Base-by-base conservation (phyloP, 2,888 invertebrate genomes). In the Adela reaumurella region DNA sequence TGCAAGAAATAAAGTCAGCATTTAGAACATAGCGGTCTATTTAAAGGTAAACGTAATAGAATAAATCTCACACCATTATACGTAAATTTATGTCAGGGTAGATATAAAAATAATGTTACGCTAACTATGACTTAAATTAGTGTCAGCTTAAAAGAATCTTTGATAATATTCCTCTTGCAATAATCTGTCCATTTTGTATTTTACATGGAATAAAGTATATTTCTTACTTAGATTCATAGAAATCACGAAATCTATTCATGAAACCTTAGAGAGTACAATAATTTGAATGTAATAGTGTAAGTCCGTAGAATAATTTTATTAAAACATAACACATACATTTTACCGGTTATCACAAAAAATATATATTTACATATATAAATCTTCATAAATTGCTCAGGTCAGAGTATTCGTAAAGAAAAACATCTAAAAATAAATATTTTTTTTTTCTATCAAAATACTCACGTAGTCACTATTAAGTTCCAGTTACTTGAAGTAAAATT, bases 11-110 rank as follows among this genome's bases (percentile, higher is more conserved):
- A 24, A 24, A 35, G 35, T 35, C 14, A 11, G n/a, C 35, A 14
- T 35, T 35, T 35, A 35, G 35, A 24, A 24, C 24, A 24, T 24
- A 24, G 24, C 24, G 24, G 8, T 24, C 24, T 24, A 24, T 24
- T 24, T 24, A 24, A 24, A 6, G 8, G 4, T 24, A 6, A 24
- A 24, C 24, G 4, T 35, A 14, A 14, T 35, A 35, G 35, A 3
- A 14, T 35, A 35, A 35, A 73, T 74, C 18, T 49, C 47, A 50
- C 86, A 87, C 87, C 86, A 86, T 87, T 85, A 89, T 89, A 89
- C 89, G 89, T 89, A 89, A 89, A 87, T 88, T 88, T 86, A 85
- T 88, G 88, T 88, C 89, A 89, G 89, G 89, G 89, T 89, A 84
- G 84, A 81, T 67, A 55, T 54, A 60, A 66, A 66, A 41, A 19